phyloP scores from a whole-genome alignment of 1,140 invertebrate species.

The Zaprionus capensis region DNA sequence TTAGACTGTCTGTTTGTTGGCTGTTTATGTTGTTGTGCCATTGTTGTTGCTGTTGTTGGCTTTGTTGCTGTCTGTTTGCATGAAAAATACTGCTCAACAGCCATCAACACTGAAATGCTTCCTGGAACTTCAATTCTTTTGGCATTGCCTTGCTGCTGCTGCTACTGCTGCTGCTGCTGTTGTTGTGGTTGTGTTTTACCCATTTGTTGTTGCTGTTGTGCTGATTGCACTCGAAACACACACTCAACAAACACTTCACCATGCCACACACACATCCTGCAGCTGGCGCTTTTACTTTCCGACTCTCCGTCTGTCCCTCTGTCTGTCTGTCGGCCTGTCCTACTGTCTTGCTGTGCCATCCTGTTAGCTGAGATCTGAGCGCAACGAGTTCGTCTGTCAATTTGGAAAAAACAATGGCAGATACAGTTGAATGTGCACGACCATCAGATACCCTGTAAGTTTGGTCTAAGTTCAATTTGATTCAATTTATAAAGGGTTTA shows the following conservation, averaged over 20 bases:
- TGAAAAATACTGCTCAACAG: constrained; percentile 48
- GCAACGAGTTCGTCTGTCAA: constrained; percentile 46
- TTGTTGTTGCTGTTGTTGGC: constrained; percentile 2
- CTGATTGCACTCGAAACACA: constrained; percentile 73
- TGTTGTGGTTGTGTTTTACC: constrained; percentile 3
- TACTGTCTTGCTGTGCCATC: constrained; percentile 39
- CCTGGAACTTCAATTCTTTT: constrained; percentile 56
- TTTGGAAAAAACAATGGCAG: constrained; percentile 43
- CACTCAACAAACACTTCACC: constrained; percentile 64
- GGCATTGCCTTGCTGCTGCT: constrained; percentile 42
- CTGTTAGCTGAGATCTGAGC: constrained; percentile 45
- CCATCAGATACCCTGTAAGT: constrained; percentile 5
- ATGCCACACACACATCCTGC: constrained; percentile 47
- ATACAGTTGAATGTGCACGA: not conserved
- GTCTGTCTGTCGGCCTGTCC: constrained; percentile 40
- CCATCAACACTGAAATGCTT: constrained; percentile 62
- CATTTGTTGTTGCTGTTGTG: constrained; percentile 50
- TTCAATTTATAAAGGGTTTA: too few species aligned
- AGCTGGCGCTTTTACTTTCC: constrained; percentile 43
- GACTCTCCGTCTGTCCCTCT: constrained; percentile 26
- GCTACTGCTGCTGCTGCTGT: constrained; percentile 12
- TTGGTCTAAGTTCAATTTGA: too few species aligned
- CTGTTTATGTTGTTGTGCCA: not conserved
- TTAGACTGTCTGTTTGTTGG: not conserved
- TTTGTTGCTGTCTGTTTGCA: constrained; percentile 27